phyloP scores from a whole-genome alignment of 1,140 invertebrate species.

The Hycleus cichorii region DNA sequence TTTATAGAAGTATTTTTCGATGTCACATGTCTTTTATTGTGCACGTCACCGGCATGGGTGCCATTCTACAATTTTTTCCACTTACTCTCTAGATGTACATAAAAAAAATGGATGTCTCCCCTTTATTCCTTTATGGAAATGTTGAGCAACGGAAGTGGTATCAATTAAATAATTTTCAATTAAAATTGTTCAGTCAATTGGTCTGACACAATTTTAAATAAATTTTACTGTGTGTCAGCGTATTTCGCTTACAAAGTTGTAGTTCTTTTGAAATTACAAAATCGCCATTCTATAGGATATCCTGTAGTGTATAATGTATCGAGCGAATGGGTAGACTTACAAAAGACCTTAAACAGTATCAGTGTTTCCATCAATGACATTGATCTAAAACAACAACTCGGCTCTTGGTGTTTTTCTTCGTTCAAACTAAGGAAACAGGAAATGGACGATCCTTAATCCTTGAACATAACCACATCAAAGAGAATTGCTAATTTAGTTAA shows the following conservation, averaged over 20 bases:
- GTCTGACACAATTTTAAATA: no score
- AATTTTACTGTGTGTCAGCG: neutral
- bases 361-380: conserved; percentile 19
- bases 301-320: conserved; percentile 15
- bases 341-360: conserved; percentile 21
- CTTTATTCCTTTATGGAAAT: no score
- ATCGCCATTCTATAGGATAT: conserved; percentile 9
- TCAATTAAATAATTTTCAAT: no score
- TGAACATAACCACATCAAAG: conserved; percentile 17
- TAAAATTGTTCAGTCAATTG: no score
- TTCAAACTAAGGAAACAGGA: neutral
- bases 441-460: conserved; percentile 4
- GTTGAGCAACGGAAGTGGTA: no score
- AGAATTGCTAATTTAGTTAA: conserved; percentile 20
- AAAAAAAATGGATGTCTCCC: no score
- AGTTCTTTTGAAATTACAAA: neutral
- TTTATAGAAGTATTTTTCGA: conserved; percentile 29
- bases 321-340: conserved; percentile 8
- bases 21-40: conserved; percentile 31
- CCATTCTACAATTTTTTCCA: conserved; percentile 4
- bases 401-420: conserved; percentile 10
- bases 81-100: no score
- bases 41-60: conserved; percentile 8
- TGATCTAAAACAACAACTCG: conserved; percentile 12
- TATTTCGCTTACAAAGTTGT: neutral